A percentile compares a stretch with the other conserved stretches of the same genome.
Evolutionary conservation across 2,797 vertebrate species (phyloP).

Genomic region (Falco peregrinus): DNA sequence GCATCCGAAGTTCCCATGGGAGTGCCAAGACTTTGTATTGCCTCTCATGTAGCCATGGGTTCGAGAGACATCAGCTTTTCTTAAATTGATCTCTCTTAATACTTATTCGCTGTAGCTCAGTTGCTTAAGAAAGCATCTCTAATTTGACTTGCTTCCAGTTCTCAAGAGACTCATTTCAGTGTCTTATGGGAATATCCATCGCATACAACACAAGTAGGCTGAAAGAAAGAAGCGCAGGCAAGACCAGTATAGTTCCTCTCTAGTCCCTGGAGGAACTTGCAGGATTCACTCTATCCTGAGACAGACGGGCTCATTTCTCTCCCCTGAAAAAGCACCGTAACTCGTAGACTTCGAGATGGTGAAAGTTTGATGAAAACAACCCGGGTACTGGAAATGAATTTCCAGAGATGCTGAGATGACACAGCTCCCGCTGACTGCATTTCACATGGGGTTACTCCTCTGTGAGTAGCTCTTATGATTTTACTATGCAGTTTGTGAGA

Average conservation of each 20-base stretch:
- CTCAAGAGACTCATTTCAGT: background rate
- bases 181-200: background rate
- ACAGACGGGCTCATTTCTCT: background rate
- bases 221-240: background rate
- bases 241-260: background rate
- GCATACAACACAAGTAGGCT: background rate
- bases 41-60: background rate
- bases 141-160: conserved; percentile 9
- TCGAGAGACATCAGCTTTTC: background rate
- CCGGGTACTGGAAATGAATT: background rate
- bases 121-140: conserved; percentile 9
- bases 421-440: background rate
- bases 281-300: background rate
- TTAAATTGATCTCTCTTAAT: background rate
- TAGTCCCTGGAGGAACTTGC: background rate
- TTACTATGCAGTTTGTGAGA: background rate
- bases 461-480: background rate
- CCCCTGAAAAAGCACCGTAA: background rate
- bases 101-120: background rate
- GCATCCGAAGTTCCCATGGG: background rate
- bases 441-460: background rate
- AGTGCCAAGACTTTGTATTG: background rate
- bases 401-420: conserved; percentile 14
- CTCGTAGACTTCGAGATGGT: background rate
- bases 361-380: background rate